phyloP scores from a whole-genome alignment of 2,113 vertebrate species.

The Austrofundulus limnaeus region DNA sequence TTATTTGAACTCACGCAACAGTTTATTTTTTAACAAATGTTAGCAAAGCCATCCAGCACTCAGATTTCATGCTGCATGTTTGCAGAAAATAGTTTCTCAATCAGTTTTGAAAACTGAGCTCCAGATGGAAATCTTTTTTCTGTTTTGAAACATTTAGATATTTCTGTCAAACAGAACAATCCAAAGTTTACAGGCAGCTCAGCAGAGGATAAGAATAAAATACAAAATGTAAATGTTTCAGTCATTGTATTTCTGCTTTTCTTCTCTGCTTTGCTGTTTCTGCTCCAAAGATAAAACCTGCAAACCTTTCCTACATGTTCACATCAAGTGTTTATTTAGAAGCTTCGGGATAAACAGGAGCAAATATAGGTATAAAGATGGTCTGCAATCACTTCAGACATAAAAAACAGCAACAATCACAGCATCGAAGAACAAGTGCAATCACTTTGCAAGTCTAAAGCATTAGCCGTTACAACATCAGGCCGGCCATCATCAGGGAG shows the following conservation, averaged over 20 bases:
- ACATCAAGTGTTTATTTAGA: background rate
- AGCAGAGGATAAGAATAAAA: no score
- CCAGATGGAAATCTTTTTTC: background rate
- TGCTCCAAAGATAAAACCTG: background rate
- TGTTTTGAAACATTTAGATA: background rate
- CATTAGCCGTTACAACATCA: constrained; percentile 24
- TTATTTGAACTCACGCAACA: no score
- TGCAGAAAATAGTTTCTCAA: background rate
- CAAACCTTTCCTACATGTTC: background rate
- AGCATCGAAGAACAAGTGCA: constrained; percentile 6
- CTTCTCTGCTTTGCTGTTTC: background rate
- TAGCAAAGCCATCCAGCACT: no score
- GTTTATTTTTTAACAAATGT: no score
- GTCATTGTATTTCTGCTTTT: no score
- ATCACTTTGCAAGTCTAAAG: constrained; percentile 25
- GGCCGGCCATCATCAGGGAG: constrained; percentile 21
- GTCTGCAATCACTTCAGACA: constrained; percentile 5
- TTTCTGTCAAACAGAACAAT: background rate
- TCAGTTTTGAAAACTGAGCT: background rate
- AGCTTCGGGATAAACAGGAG: background rate
- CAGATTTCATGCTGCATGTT: no score
- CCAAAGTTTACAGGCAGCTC: no score
- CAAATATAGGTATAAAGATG: constrained; percentile 2
- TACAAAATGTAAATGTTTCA: no score
- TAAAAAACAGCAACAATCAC: constrained; percentile 11